Evolutionary conservation across 2,113 vertebrate species (phyloP), one percentile per base, ranked within the genome.

Genomic region (Poecile atricapillus): DNA sequence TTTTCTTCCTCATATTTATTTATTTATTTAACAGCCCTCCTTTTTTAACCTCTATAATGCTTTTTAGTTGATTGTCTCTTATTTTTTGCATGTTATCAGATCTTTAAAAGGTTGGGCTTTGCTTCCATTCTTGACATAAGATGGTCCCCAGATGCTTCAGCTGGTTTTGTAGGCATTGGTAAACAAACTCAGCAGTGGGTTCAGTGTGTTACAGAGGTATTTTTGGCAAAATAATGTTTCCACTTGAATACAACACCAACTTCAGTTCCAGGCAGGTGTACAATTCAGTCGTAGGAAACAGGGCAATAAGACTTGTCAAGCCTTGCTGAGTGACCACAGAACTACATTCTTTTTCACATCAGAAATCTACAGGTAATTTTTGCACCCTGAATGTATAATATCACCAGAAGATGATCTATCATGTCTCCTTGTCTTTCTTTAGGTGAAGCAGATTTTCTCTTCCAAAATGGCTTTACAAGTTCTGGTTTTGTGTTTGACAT

Each of bases 401-500:
- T 27, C 10, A 22, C 7, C 2, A 4, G 33, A 92, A 68, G 33
- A 39, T 47, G 47, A 47, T 49, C 39, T 82, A 58, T 75, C 21
- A 3, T 69, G 5, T 93, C 10, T 49, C 14, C 13, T 79, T 52
- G 16, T 52, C 10, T 89, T 73, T 74, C 47, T 60, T 78, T 46
- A 97, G 95, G 47, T 44, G n/a, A 92, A 81, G 19, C 8, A 55
- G 64, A 47, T 74, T 62, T 79, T 53, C 10, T 76, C 10, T 78
- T 84, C 39, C 33, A 75, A 60, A 92, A 96, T 96, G 93, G 56
- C 33, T 64, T 87, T 90, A 15, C 52, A 0, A 25, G 28, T 71
- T 77, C 52, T 97, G 47, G 0, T 96, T 89, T 86, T 97, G 35
- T 95, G 76, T 47, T 64, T 97, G 60, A 56, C 9, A 21, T 96